A percentile compares a stretch with the other conserved stretches of the same genome.
phyloP scores from a whole-genome alignment of 2,797 vertebrate genomes.

The Thaleichthys pacificus region DNA sequence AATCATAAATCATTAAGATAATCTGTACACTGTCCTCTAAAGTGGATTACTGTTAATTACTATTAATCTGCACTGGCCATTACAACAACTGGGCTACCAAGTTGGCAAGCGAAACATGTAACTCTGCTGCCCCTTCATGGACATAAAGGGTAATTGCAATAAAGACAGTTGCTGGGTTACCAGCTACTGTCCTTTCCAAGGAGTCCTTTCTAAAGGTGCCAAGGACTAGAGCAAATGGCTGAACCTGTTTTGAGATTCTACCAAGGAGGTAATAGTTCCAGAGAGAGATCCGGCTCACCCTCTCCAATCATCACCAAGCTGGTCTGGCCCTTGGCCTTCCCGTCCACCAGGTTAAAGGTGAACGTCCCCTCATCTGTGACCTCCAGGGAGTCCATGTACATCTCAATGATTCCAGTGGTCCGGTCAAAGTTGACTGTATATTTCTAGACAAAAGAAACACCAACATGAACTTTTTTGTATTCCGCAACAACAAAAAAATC shows the following conservation, averaged over 20 bases:
- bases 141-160: conserved; percentile 45
- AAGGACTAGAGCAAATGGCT: not conserved
- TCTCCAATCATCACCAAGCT: conserved; percentile 95
- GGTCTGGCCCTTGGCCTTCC: conserved; percentile 92
- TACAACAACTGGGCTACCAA: too few relatives aligned
- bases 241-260: not conserved
- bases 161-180: not conserved
- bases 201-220: too few relatives aligned
- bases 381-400: conserved; percentile 95
- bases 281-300: conserved; percentile 68
- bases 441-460: conserved; percentile 77
- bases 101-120: conserved; percentile 33
- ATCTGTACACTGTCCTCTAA: too few relatives aligned
- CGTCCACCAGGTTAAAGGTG: conserved; percentile 94
- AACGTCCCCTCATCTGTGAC: conserved; percentile 94
- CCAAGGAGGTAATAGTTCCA: not conserved
- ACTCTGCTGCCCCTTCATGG: conserved; percentile 72
- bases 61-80: too few relatives aligned
- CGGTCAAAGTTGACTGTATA: conserved; percentile 91
- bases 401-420: conserved; percentile 88
- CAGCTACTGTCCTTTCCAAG: too few relatives aligned
- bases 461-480: not conserved
- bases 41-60: too few relatives aligned
- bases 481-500: not conserved
- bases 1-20: not conserved